Evolutionary conservation across 1,140 invertebrate genomes (phyloP).

Genomic region (Drosophila orosa): DNA sequence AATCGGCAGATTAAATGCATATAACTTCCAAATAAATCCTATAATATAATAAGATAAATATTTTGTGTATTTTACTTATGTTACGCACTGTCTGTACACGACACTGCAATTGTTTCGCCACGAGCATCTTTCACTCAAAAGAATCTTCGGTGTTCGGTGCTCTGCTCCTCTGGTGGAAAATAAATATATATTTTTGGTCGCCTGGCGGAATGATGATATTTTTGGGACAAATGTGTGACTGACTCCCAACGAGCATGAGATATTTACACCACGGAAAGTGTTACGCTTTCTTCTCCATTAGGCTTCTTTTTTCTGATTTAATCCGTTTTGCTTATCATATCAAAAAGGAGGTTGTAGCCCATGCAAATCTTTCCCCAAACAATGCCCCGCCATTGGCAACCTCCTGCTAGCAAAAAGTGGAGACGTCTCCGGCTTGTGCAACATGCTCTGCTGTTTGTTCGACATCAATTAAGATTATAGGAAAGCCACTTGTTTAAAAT

Average conservation of each 20-base stretch:
- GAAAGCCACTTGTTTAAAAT: slow-evolving; percentile 45
- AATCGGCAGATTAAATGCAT: background rate
- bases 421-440: slow-evolving; percentile 38
- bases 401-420: slow-evolving; percentile 29
- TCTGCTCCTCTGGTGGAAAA: slow-evolving; percentile 29
- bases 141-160: slow-evolving; percentile 33
- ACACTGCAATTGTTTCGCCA: slow-evolving; percentile 52
- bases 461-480: slow-evolving; percentile 60
- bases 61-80: background rate
- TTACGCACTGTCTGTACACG: slow-evolving; percentile 31
- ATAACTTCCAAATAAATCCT: no score
- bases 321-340: slow-evolving; percentile 29
- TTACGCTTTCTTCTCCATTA: slow-evolving; percentile 18
- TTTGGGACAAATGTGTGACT: slow-evolving; percentile 44
- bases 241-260: slow-evolving; percentile 25
- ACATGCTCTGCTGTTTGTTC: slow-evolving; percentile 52
- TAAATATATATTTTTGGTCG: slow-evolving; percentile 40
- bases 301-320: slow-evolving; percentile 14
- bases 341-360: slow-evolving; percentile 10
- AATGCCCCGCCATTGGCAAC: slow-evolving; percentile 27
- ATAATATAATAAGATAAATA: background rate
- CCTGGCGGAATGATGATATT: slow-evolving; percentile 48
- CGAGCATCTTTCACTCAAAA: slow-evolving; percentile 51
- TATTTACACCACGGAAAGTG: slow-evolving; percentile 39
- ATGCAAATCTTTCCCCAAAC: slow-evolving; percentile 40